Evolutionary conservation across 2,888 invertebrate genomes (phyloP), one percentile per base, ranked within the genome.

Genomic region (Carterocephalus palaemon): DNA sequence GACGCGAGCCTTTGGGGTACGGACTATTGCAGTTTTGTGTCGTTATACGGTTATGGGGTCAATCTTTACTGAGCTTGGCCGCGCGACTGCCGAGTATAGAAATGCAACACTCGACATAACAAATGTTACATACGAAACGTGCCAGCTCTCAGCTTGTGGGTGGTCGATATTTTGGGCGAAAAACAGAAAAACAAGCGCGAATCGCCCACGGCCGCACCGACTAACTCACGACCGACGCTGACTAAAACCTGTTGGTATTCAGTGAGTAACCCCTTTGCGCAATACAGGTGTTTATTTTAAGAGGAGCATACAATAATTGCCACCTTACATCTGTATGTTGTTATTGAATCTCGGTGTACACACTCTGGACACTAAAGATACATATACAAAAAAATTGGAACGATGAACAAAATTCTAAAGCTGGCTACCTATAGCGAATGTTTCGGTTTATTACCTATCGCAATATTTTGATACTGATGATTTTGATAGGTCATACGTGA

Each of bases 251-350:
- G 54, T 52, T 57, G 71, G 75, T 59, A 78, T 78, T 67, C 71
- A 67, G 55, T 75, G 78, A 77, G 66, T 75, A 75, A 78, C 66
- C 58, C 47, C 62, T 72, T 76, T 77, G 70, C 78, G 73, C 67
- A 76, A 79, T 62, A 66, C 75, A 68, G 67, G 69, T 78, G 72
- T 67, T 70, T 71, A 72, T 70, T 76, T 78, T 65, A 55, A 56
- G 60, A 62, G 13, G n/a, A 23, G 7, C 47, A 28, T 8, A 8
- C 10, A 42, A 17, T n/a, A n/a, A n/a, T 42, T 31, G 23, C 46
- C 33, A 39, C 41, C 34, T 51, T 23, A 29, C 39, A 23, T 39
- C 34, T 17, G 31, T 39, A 28, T 17, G 31, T 24, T 16, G 28
- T 20, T 32, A 19, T 24, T 33, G 41, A 12, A 19, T 17, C 7